phyloP scores from a whole-genome alignment of 2,113 vertebrate genomes.

The Elanoides forficatus region DNA sequence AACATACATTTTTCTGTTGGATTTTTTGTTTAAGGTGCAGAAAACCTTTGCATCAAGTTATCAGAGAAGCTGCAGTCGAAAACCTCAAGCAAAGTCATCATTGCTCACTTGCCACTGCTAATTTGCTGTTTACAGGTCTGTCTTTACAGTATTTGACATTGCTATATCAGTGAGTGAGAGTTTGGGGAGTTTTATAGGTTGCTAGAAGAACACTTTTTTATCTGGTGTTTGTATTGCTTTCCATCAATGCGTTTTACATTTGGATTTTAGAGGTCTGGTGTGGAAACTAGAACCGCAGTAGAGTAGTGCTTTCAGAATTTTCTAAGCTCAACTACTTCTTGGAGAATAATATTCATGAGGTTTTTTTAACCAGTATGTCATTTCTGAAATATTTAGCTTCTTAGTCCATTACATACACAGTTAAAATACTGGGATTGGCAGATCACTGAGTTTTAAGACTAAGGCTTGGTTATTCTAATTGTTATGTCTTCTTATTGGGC shows the following conservation, averaged over 20 bases:
- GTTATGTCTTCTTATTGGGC: background rate
- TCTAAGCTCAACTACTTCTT: background rate
- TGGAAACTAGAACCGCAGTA: background rate
- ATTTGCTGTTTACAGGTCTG: constrained; percentile 95
- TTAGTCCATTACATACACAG: background rate
- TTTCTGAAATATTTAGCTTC: background rate
- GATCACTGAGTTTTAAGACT: background rate
- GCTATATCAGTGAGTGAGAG: background rate
- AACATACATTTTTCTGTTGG: background rate
- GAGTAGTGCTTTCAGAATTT: background rate
- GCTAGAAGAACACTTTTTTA: background rate
- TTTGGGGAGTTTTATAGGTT: background rate
- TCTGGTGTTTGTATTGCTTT: background rate
- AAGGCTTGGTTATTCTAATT: background rate
- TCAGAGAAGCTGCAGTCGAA: constrained; percentile 97
- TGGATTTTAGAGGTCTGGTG: background rate
- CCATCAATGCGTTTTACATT: rapidly evolving
- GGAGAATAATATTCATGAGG: background rate
- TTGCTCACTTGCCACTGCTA: constrained; percentile 92
- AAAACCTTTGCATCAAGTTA: constrained; percentile 92
- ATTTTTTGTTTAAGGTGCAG: constrained; percentile 79
- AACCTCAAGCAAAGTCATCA: constrained; percentile 95
- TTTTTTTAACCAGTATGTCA: background rate
- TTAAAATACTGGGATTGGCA: background rate
- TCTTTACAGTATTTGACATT: background rate